Conservation (phyloP, 2,113 vertebrate species). For the Craseonycteris thonglongyai region DNA sequence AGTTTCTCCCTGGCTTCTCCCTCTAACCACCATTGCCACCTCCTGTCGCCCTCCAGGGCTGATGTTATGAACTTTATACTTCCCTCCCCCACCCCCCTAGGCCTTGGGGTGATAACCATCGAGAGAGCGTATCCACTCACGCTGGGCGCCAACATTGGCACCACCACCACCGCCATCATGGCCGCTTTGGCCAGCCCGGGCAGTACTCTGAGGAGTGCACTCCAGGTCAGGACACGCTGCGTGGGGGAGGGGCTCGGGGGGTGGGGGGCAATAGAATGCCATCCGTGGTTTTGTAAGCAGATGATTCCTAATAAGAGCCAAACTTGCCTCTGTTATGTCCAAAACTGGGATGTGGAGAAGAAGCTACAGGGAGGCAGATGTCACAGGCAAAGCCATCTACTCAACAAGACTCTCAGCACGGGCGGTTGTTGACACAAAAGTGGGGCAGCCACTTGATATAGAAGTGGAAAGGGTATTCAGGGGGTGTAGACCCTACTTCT, state of each 20-base stretch:
- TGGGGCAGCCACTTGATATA: neutral
- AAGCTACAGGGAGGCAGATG: neutral
- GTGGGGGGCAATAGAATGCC: neutral
- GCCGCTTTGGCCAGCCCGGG: slow-evolving; percentile 94
- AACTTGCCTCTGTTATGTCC: neutral
- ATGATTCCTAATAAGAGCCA: neutral
- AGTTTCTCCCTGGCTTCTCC: slow-evolving; percentile 61
- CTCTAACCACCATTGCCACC: neutral
- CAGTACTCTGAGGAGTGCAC: slow-evolving; percentile 84
- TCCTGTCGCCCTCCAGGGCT: neutral
- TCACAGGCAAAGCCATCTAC: neutral
- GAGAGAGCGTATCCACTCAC: slow-evolving; percentile 96
- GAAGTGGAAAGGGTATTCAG: neutral
- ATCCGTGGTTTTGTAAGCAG: neutral
- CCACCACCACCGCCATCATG: slow-evolving; percentile 96
- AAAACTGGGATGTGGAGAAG: neutral
- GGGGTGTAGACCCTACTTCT: neutral
- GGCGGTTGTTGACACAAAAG: neutral
- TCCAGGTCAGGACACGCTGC: slow-evolving; percentile 86
- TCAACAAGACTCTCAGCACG: neutral
- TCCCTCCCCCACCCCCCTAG: slow-evolving; percentile 63
- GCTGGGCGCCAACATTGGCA: slow-evolving; percentile 95
- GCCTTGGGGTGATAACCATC: slow-evolving; percentile 94
- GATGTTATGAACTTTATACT: neutral
- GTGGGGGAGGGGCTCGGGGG: neutral